phyloP scores from a whole-genome alignment of 2,113 vertebrate genomes.

The Lampris incognitus region DNA sequence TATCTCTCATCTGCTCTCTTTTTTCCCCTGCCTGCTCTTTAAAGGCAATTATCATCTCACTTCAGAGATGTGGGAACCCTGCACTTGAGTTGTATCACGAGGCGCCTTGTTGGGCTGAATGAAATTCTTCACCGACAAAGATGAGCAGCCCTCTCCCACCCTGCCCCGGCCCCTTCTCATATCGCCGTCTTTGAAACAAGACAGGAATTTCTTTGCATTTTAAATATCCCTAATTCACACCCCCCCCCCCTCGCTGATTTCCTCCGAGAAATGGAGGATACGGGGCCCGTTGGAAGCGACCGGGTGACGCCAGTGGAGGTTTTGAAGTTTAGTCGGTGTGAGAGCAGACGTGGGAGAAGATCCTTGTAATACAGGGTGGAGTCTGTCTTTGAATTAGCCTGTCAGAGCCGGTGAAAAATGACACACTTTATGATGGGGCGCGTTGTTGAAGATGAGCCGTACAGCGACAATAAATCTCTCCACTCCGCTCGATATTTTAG shows the following conservation, averaged over 20 bases:
- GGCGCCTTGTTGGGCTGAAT: conserved; percentile 80
- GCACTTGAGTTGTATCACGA: conserved; percentile 74
- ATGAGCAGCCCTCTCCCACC: conserved; percentile 62
- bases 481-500: neutral
- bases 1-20: conserved; percentile 83
- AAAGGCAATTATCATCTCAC: conserved; percentile 84
- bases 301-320: conserved; percentile 49
- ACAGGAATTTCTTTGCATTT: conserved; percentile 73
- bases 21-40: conserved; percentile 80
- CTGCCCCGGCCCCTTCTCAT: conserved; percentile 61
- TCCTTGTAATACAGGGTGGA: conserved; percentile 25
- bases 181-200: conserved; percentile 73
- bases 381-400: conserved; percentile 28
- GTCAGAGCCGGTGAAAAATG: neutral
- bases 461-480: neutral
- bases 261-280: conserved; percentile 61
- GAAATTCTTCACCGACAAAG: conserved; percentile 76
- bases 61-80: conserved; percentile 76
- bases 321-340: conserved; percentile 71
- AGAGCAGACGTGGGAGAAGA: conserved; percentile 53
- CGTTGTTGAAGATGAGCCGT: conserved; percentile 5
- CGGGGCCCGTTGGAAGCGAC: conserved; percentile 53
- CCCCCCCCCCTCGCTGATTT: conserved; percentile 60
- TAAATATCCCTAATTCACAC: conserved; percentile 74
- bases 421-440: neutral